Evolutionary conservation across 2,888 invertebrate genomes (phyloP).

Genomic region (Pristionchus entomophagus): DNA sequence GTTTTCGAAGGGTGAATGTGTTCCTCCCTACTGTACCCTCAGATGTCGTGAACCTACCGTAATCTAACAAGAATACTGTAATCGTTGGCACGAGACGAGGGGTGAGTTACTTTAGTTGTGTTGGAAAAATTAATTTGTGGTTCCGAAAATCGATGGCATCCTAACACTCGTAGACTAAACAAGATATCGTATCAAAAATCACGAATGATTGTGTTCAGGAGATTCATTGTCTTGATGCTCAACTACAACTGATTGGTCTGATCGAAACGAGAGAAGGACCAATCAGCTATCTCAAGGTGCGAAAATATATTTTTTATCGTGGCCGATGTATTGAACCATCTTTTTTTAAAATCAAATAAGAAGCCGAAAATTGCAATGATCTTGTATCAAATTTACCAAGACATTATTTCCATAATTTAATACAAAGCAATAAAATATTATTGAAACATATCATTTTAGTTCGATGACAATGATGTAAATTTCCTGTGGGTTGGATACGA

Average conservation of each 20-base stretch:
- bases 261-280: neutral
- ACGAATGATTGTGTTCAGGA: too few species aligned
- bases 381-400: too few species aligned
- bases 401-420: too few species aligned
- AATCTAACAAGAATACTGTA: neutral
- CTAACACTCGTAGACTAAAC: too few species aligned
- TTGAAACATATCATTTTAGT: too few species aligned
- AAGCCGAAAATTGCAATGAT: neutral
- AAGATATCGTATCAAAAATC: too few species aligned
- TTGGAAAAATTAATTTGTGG: too few species aligned
- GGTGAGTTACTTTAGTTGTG: neutral
- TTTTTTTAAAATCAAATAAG: neutral
- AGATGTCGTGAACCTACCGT: neutral
- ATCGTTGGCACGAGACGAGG: neutral
- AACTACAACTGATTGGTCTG: neutral
- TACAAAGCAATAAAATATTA: too few species aligned
- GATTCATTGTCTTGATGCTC: neutral
- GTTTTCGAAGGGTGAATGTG: neutral
- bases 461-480: too few species aligned
- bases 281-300: neutral
- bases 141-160: too few species aligned
- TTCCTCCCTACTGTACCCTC: neutral
- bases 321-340: neutral
- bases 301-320: neutral
- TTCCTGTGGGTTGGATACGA: too few species aligned